Evolutionary conservation across 1,140 invertebrate genomes (phyloP).

Genomic region (Drosophila lowei): DNA sequence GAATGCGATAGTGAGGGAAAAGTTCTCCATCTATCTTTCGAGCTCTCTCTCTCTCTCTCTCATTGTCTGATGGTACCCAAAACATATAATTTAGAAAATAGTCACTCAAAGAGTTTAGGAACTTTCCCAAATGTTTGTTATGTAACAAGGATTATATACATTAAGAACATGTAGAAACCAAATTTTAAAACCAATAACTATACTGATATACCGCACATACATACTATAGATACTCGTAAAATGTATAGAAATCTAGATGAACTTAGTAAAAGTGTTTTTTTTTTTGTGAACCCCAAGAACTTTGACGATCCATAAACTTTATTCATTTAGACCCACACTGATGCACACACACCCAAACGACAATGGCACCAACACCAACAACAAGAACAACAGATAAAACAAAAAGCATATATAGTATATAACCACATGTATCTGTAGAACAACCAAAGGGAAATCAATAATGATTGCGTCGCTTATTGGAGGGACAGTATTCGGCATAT

Average conservation of each 20-base stretch:
- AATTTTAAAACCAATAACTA: neutral
- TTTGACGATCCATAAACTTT: neutral
- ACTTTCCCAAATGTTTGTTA: too few relatives aligned
- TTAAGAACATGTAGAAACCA: too few relatives aligned
- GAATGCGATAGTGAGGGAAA: too few relatives aligned
- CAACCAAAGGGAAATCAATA: conserved; percentile 49
- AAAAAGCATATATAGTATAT: conserved; percentile 31
- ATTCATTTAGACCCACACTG: conserved; percentile 6
- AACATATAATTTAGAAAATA: too few relatives aligned
- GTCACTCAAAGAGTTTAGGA: too few relatives aligned
- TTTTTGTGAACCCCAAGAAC: neutral
- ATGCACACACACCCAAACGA: conserved; percentile 5
- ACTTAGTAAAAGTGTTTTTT: neutral
- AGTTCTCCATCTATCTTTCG: too few relatives aligned
- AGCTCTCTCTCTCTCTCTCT: too few relatives aligned
- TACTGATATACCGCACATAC: neutral
- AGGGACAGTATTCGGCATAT: conserved; percentile 87
- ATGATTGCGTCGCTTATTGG: conserved; percentile 84
- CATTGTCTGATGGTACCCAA: too few relatives aligned
- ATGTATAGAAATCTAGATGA: conserved; percentile 1
- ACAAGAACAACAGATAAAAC: conserved; percentile 32
- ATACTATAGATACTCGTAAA: conserved; percentile 1
- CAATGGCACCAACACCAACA: conserved; percentile 31
- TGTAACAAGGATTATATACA: too few relatives aligned
- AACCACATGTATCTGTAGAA: conserved; percentile 10